Base-by-base conservation (phyloP, 2,797 vertebrate genomes). In the Capromys pilorides region DNA sequence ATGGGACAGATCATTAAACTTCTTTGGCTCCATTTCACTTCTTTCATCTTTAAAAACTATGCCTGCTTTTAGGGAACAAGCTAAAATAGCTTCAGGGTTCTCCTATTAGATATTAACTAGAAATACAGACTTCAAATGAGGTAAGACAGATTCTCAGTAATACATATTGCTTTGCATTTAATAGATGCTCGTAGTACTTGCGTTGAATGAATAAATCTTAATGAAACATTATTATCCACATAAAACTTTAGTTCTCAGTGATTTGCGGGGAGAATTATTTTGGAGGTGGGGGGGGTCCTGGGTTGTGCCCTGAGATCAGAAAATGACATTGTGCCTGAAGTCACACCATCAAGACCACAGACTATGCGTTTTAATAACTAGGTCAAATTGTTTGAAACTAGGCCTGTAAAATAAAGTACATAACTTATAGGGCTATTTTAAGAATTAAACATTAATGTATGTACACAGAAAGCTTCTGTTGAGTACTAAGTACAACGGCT, bases 1-100 rank as follows among this genome's bases (percentile, higher is more conserved):
- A 57, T 93, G 45, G 79, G 92, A 36, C 69, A 92, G 26, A 13
- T n/a, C 69, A 85, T 90, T 95, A 94, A 88, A 80, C 54, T 64
- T 91, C 54, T 92, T 95, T 92, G 86, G 36, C 67, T 92, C 6
- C 1, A 26, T 92, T 96, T 93, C 61, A 94, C 90, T 83, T 96
- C 86, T 93, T 96, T 96, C n/a, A 66, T 88, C 61, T 73, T 96
- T 95, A 83, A 90, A 97, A 95, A 49, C 21, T 19, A 79, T 89
- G 8, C n/a, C 66, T 96, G 10, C 45, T 93, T 94, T 97, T 91
- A 91, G 93, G 28, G n/a, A 94, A 39, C 3, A 94, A 95, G 71
- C 59, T 87, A 81, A 95, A 96, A 97, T 93, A 90, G 71, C 36
- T 94, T 39, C 24, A 90, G 39, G 59, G 36, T 57, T 39, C 54